phyloP scores from a whole-genome alignment of 2,888 invertebrate species.

The Augiades crinisus region DNA sequence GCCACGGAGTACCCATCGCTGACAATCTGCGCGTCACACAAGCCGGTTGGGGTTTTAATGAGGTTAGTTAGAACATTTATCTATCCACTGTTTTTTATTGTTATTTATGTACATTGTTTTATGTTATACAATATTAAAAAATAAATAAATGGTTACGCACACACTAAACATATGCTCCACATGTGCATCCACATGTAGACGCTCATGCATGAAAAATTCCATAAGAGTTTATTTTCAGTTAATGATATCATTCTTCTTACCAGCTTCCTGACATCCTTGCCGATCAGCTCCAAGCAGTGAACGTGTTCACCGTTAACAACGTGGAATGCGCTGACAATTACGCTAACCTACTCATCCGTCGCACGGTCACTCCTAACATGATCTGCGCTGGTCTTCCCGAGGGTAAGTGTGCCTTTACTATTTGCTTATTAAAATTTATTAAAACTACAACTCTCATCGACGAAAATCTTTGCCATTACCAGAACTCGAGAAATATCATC shows the following conservation, averaged over 20 bases:
- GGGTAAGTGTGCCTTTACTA: no score
- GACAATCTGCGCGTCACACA: constrained; percentile 40
- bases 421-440: no score
- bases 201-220: not conserved
- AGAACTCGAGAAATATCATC: no score
- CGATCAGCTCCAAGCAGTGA: constrained; percentile 41
- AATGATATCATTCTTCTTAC: not conserved
- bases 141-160: no score
- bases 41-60: constrained; percentile 49
- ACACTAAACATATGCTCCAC: no score
- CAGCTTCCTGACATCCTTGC: constrained; percentile 20
- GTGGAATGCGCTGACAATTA: constrained; percentile 47
- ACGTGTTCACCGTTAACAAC: constrained; percentile 51
- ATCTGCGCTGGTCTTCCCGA: constrained; percentile 46
- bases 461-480: no score
- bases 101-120: no score
- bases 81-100: not conserved
- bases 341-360: constrained; percentile 30
- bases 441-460: no score
- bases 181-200: no score
- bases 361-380: constrained; percentile 49
- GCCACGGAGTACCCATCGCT: constrained; percentile 32
- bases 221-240: no score
- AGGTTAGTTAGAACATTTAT: not conserved
- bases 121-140: no score